Evolutionary conservation across 1,140 invertebrate species (phyloP).

Genomic region (Lordiphosa stackelbergi): DNA sequence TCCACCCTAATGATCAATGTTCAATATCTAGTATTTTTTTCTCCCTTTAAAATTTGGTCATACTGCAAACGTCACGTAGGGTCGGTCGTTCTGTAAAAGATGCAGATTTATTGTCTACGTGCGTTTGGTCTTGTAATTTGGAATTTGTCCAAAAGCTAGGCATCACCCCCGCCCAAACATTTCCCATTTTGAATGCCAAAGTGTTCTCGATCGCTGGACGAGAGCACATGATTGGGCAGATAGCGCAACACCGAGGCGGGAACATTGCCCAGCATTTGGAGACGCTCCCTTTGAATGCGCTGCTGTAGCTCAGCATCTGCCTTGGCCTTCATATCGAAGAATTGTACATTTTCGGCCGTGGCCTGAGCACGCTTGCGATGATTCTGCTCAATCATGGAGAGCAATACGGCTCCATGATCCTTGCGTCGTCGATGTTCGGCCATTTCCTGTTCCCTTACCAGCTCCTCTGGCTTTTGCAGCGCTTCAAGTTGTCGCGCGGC

Average conservation of each 20-base stretch:
- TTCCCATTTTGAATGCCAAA: slow-evolving; percentile 18
- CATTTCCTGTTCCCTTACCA: slow-evolving; percentile 15
- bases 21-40: neutral
- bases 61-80: slow-evolving; percentile 51
- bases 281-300: slow-evolving; percentile 36
- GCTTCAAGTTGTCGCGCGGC: slow-evolving; percentile 2
- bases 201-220: slow-evolving; percentile 33
- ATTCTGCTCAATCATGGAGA: slow-evolving; percentile 59
- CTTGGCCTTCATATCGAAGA: slow-evolving; percentile 43
- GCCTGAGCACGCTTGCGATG: slow-evolving; percentile 49
- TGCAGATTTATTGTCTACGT: neutral
- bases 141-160: slow-evolving; percentile 7
- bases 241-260: slow-evolving; percentile 41
- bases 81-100: slow-evolving; percentile 30
- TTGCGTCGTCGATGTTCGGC: slow-evolving; percentile 24
- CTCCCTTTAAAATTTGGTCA: slow-evolving; percentile 6
- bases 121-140: slow-evolving; percentile 3
- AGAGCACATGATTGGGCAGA: slow-evolving; percentile 48
- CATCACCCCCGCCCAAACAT: slow-evolving; percentile 7
- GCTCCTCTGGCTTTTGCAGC: neutral
- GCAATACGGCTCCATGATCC: slow-evolving; percentile 37
- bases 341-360: slow-evolving; percentile 43
- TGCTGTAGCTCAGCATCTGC: slow-evolving; percentile 30
- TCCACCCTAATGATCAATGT: too few species aligned
- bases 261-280: slow-evolving; percentile 35